Evolutionary conservation across 1,140 invertebrate species (phyloP).

Genomic region (Aphaenogaster rudis): DNA sequence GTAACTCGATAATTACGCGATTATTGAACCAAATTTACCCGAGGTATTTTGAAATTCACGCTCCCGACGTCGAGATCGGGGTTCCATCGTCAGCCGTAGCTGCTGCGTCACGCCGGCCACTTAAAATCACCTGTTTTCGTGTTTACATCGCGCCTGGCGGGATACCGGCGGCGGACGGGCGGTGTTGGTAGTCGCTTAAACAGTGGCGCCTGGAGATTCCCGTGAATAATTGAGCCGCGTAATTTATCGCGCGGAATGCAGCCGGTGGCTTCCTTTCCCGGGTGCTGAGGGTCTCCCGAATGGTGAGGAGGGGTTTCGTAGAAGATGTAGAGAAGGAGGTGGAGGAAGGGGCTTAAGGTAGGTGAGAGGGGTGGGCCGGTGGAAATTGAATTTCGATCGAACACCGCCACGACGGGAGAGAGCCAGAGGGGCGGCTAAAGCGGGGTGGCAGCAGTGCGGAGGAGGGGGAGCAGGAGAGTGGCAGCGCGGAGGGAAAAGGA

Average conservation of each 20-base stretch:
- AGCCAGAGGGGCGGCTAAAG: slow-evolving; percentile 72
- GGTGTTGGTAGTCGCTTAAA: slow-evolving; percentile 67
- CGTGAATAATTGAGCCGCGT: slow-evolving; percentile 86
- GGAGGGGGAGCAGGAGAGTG: slow-evolving; percentile 35
- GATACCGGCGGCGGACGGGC: not conserved
- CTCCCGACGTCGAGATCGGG: not conserved
- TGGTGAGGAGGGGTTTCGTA: slow-evolving; percentile 28
- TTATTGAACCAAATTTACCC: slow-evolving; percentile 6
- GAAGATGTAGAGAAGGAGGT: slow-evolving; percentile 61
- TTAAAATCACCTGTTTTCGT: slow-evolving; percentile 60
- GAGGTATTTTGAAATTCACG: slow-evolving; percentile 18
- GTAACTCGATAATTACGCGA: not conserved
- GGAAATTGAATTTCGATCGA: slow-evolving; percentile 87
- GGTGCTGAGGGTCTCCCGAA: slow-evolving; percentile 76
- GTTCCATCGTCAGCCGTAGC: slow-evolving; percentile 8
- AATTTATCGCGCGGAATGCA: slow-evolving; percentile 86
- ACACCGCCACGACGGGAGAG: slow-evolving; percentile 77
- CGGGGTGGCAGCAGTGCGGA: slow-evolving; percentile 37
- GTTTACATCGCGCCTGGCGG: slow-evolving; percentile 45
- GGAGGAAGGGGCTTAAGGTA: slow-evolving; percentile 61
- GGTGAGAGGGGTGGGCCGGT: slow-evolving; percentile 81
- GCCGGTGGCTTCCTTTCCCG: slow-evolving; percentile 79
- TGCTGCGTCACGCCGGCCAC: slow-evolving; percentile 48
- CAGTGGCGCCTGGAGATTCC: slow-evolving; percentile 82
- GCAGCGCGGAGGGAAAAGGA: slow-evolving; percentile 50